A percentile compares a stretch with the other conserved stretches of the same genome.
phyloP scores from a whole-genome alignment of 2,797 vertebrate species.

The Moxostoma hubbsi region DNA sequence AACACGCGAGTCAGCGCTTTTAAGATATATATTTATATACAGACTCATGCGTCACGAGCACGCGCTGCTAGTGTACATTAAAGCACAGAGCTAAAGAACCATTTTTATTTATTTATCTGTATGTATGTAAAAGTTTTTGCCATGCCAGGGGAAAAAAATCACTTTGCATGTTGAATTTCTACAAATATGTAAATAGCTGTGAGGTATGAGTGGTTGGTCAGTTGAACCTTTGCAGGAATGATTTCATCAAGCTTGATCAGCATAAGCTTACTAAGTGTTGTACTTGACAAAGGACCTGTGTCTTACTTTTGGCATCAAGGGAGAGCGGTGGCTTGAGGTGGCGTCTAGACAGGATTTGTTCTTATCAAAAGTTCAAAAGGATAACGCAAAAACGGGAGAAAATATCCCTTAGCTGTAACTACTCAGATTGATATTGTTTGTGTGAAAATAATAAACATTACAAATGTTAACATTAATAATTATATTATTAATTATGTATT shows the following conservation, averaged over 20 bases:
- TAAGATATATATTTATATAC: constrained; percentile 51
- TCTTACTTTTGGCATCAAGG: constrained; percentile 11
- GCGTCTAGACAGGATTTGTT: constrained; percentile 75
- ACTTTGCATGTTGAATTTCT: too few relatives aligned
- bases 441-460: not conserved
- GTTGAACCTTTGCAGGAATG: not conserved
- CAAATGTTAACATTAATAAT: not conserved
- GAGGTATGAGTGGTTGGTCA: not conserved
- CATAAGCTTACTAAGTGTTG: constrained; percentile 24
- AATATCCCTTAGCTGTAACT: not conserved
- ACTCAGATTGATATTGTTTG: not conserved
- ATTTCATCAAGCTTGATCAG: constrained; percentile 30
- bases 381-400: constrained; percentile 42
- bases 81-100: constrained; percentile 1
- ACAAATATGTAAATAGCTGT: too few relatives aligned
- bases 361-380: constrained; percentile 69
- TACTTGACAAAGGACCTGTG: constrained; percentile 19
- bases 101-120: too few relatives aligned
- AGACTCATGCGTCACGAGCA: constrained; percentile 24
- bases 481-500: not conserved
- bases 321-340: constrained; percentile 48
- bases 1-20: constrained; percentile 60
- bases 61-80: constrained; percentile 36
- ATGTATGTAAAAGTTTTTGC: too few relatives aligned
- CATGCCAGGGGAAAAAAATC: too few relatives aligned